phyloP scores from a whole-genome alignment of 2,113 vertebrate species.

The Gopherus flavomarginatus region DNA sequence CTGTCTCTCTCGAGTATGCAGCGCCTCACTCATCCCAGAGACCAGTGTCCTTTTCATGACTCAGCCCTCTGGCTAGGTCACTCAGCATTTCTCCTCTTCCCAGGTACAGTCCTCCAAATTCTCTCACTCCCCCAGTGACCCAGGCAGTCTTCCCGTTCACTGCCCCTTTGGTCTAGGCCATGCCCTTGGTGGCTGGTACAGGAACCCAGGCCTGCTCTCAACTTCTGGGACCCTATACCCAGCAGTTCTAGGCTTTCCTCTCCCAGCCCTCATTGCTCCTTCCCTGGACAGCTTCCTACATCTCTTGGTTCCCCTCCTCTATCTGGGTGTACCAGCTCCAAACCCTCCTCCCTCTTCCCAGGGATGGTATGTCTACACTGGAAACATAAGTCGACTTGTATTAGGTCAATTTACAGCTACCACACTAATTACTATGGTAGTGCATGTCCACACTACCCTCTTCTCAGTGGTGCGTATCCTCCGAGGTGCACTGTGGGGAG shows the following conservation, averaged over 20 bases:
- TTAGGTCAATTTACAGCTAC: too few relatives aligned
- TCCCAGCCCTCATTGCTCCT: background rate
- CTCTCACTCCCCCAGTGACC: background rate
- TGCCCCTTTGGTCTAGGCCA: background rate
- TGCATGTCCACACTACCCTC: too few relatives aligned
- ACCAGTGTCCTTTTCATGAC: too few relatives aligned
- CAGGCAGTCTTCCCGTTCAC: background rate
- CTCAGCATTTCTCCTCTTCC: too few relatives aligned
- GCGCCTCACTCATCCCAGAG: background rate
- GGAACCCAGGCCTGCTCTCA: background rate
- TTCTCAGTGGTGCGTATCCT: too few relatives aligned
- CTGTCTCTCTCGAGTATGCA: background rate
- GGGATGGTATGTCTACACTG: background rate
- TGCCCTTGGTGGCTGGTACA: background rate
- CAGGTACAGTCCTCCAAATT: background rate
- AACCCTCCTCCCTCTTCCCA: background rate
- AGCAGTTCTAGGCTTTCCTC: background rate
- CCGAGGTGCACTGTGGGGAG: too few relatives aligned
- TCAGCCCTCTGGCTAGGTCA: too few relatives aligned
- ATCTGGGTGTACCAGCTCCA: background rate
- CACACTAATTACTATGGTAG: too few relatives aligned
- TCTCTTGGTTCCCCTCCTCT: background rate
- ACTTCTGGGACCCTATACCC: background rate
- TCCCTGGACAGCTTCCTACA: background rate
- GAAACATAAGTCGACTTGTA: too few relatives aligned